A percentile compares a stretch with the other conserved stretches of the same genome.
These are phyloP conservation scores for Caenorhabditis sulstoni DNA, from an alignment of 2,888 invertebrate species.

Conservation along the genomic window DNA sequence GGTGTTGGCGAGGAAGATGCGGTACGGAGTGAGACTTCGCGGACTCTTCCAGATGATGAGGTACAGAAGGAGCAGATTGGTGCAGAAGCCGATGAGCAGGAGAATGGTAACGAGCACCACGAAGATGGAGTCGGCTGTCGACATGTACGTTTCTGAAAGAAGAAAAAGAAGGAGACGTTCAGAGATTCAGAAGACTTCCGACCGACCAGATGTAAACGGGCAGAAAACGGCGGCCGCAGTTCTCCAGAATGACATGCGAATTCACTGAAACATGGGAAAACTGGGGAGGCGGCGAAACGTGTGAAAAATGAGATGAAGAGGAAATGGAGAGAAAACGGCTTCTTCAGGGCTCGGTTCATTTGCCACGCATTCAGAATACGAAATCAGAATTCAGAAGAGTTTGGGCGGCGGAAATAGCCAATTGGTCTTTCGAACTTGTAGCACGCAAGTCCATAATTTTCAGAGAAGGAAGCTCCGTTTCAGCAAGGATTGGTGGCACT, in stretches of 20 bases:
- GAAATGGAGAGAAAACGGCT: not conserved
- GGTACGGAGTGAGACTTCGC: slow-evolving; percentile 42
- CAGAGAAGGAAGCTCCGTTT: too few relatives aligned
- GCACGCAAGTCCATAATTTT: too few relatives aligned
- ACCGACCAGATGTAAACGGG: slow-evolving; percentile 46
- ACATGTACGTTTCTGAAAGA: slow-evolving; percentile 51
- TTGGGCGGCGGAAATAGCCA: not conserved
- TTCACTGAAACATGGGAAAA: slow-evolving; percentile 13
- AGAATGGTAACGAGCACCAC: slow-evolving; percentile 32
- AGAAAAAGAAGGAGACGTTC: too few relatives aligned
- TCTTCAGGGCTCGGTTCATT: slow-evolving; percentile 10
- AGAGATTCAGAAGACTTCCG: not conserved
- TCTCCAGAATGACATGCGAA: slow-evolving; percentile 35
- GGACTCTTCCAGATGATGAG: slow-evolving; percentile 51
- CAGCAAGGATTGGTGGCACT: too few relatives aligned
- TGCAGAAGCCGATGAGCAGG: slow-evolving; percentile 25
- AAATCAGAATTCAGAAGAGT: slow-evolving; percentile 25
- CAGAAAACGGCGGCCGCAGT: slow-evolving; percentile 22
- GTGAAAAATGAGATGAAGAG: slow-evolving; percentile 1
- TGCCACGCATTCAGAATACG: slow-evolving; percentile 6
- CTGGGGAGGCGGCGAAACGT: slow-evolving; percentile 25
- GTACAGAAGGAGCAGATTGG: slow-evolving; percentile 37
- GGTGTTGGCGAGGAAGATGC: slow-evolving; percentile 54
- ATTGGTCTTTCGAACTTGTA: too few relatives aligned
- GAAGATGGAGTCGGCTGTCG: slow-evolving; percentile 28